These are phyloP conservation scores for Danio rerio DNA, from an alignment of 2,113 vertebrate genomes.

Conservation along the genomic window DNA sequence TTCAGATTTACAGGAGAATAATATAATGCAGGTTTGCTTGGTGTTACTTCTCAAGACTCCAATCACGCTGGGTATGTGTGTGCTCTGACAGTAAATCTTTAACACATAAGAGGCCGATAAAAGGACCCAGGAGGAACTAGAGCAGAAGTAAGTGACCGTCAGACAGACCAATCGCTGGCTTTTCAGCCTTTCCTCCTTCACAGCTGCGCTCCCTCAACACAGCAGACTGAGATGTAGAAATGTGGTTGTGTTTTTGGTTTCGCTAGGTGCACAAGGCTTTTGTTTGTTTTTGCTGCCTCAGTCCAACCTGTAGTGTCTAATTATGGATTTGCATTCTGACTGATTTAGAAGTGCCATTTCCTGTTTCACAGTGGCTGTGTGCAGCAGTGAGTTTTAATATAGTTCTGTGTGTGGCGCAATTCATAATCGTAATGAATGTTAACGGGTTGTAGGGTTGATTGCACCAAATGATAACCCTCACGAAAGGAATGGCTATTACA, in stretches of 20 bases:
- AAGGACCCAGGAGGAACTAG: constrained; percentile 71
- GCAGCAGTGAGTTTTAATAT: not conserved
- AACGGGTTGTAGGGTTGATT: not conserved
- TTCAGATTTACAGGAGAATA: not conserved
- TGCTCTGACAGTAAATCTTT: constrained; percentile 53
- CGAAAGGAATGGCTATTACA: not conserved
- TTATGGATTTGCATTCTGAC: not conserved
- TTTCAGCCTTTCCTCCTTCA: not conserved
- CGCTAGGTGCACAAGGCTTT: not conserved
- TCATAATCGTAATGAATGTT: not conserved
- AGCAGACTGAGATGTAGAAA: not conserved
- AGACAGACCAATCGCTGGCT: constrained; percentile 53
- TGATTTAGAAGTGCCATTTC: not conserved
- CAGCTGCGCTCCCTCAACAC: constrained; percentile 1
- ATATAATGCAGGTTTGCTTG: not conserved
- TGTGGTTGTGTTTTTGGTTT: no score
- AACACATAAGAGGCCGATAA: constrained; percentile 64
- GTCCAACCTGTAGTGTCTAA: no score
- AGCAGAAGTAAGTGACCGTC: constrained; percentile 73
- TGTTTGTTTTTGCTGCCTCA: not conserved
- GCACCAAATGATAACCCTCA: not conserved
- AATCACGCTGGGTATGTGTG: constrained; percentile 42
- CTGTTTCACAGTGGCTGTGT: constrained; percentile 6
- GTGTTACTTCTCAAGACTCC: not conserved
- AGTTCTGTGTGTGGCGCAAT: not conserved